phyloP scores from a whole-genome alignment of 2,113 vertebrate genomes.

The Galemys pyrenaicus region DNA sequence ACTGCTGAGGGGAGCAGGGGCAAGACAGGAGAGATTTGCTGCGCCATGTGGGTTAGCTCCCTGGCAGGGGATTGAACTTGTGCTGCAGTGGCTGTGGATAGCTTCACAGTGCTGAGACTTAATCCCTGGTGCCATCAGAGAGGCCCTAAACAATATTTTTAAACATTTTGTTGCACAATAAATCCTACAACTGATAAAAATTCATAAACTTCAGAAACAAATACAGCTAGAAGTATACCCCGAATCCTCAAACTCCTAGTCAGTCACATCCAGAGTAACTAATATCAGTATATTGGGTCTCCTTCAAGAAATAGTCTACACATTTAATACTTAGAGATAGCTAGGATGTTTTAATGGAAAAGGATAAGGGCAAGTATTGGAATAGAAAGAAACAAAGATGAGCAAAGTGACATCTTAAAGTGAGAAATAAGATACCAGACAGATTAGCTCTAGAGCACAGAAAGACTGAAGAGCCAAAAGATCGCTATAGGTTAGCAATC shows the following conservation, averaged over 20 bases:
- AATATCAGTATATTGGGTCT: background rate
- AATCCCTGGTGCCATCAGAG: too few species aligned
- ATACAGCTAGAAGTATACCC: background rate
- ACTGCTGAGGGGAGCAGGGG: too few species aligned
- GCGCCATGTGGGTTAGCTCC: too few species aligned
- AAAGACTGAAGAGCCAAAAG: background rate
- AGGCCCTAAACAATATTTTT: background rate
- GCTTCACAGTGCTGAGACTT: too few species aligned
- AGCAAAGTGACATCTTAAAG: background rate
- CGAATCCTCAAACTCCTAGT: background rate
- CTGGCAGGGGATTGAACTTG: too few species aligned
- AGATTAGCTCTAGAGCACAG: background rate
- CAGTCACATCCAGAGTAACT: background rate
- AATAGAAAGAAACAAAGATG: background rate
- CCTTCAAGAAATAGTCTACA: background rate
- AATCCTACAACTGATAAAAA: background rate
- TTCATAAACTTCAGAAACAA: background rate
- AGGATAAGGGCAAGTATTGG: background rate
- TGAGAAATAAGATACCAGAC: background rate
- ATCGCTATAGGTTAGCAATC: background rate
- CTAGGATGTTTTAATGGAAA: background rate
- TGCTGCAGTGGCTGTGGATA: too few species aligned
- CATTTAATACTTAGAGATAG: background rate
- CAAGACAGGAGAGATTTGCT: too few species aligned
- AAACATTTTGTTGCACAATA: background rate